Evolutionary conservation across 1,140 invertebrate species (phyloP).

Genomic region (Eumeta japonica): DNA sequence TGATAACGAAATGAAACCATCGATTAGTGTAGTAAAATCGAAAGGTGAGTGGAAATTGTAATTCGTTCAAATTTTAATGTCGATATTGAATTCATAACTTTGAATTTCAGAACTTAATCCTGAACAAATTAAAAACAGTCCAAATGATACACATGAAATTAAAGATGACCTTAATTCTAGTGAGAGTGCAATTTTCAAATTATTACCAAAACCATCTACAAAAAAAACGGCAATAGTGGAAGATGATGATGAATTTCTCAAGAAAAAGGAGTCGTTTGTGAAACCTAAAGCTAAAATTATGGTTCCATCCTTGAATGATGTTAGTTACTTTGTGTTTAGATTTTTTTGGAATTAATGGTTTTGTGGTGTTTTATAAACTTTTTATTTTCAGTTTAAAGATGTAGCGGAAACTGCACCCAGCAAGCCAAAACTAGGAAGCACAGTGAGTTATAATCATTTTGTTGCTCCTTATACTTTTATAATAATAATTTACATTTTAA

Average conservation of each 20-base stretch:
- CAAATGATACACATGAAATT: neutral
- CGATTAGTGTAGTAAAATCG: neutral
- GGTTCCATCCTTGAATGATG: constrained; percentile 43
- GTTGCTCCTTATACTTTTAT: constrained; percentile 1
- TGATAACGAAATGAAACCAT: constrained; percentile 12
- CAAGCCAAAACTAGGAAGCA: constrained; percentile 37
- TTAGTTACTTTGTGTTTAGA: constrained; percentile 15
- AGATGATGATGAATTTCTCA: constrained; percentile 61
- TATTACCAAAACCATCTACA: constrained; percentile 31
- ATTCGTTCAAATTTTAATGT: too few relatives aligned
- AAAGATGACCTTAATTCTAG: too few relatives aligned
- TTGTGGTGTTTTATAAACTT: too few relatives aligned
- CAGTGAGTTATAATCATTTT: constrained; percentile 22
- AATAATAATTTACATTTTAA: constrained; percentile 6
- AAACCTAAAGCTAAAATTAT: constrained; percentile 45
- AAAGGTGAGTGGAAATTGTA: too few relatives aligned
- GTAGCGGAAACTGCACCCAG: constrained; percentile 41
- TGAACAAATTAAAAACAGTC: too few relatives aligned
- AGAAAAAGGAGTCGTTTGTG: constrained; percentile 52
- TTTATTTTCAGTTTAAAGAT: constrained; percentile 54
- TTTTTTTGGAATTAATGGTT: neutral
- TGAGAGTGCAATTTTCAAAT: constrained; percentile 29
- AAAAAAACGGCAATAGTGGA: constrained; percentile 39
- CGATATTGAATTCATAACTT: too few relatives aligned
- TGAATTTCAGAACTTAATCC: too few relatives aligned